phyloP scores from a whole-genome alignment of 2,113 vertebrate genomes.

The Pseudorectes ferrugineus region DNA sequence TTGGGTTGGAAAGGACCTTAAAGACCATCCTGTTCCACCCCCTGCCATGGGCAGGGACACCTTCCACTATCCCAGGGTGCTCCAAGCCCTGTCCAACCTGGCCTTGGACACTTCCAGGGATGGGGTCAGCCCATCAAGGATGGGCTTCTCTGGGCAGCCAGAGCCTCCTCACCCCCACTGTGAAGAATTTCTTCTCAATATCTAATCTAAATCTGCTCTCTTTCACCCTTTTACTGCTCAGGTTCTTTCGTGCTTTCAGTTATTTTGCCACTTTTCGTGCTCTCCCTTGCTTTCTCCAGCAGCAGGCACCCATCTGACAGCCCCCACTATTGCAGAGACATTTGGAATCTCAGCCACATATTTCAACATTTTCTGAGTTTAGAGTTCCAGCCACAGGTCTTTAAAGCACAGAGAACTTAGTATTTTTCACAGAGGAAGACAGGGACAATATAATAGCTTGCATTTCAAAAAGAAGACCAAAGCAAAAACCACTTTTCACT shows the following conservation, averaged over 20 bases:
- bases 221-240: background rate
- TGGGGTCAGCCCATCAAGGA: background rate
- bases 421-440: background rate
- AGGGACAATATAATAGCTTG: background rate
- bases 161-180: fast-evolving
- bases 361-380: background rate
- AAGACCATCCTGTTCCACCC: fast-evolving
- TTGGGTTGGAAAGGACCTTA: background rate
- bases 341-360: background rate
- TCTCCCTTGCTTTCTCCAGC: background rate
- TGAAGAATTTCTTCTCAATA: background rate
- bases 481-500: background rate
- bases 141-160: background rate
- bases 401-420: background rate
- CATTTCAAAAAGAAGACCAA: background rate
- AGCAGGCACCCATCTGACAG: background rate
- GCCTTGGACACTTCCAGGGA: background rate
- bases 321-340: background rate
- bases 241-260: background rate
- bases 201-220: background rate
- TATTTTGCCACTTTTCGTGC: background rate
- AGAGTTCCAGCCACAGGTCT: background rate
- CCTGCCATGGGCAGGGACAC: background rate
- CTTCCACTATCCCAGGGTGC: fast-evolving
- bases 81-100: background rate